These are phyloP conservation scores for Ceryle rudis DNA, from an alignment of 2,797 vertebrate genomes.

Conservation along the genomic window DNA sequence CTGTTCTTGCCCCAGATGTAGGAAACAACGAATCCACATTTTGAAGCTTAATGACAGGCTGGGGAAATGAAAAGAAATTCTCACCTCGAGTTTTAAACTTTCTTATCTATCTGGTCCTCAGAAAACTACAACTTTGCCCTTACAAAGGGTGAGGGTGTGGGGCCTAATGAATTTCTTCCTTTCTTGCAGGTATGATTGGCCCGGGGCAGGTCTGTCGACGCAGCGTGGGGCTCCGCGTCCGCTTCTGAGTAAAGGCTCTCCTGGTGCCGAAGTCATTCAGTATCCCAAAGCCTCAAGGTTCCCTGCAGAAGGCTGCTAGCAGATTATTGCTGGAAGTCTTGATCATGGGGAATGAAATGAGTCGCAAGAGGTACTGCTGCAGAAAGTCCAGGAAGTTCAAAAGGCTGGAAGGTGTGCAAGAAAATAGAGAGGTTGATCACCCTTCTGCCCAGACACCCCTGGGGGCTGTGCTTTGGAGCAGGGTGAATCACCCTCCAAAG, in stretches of 20 bases:
- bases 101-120: neutral
- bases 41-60: neutral
- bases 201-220: neutral
- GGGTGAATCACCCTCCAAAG: accelerated
- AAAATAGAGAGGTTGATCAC: accelerated
- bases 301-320: neutral
- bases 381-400: neutral
- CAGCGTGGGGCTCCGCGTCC: neutral
- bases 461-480: neutral
- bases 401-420: neutral
- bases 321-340: accelerated
- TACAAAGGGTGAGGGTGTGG: neutral
- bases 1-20: neutral
- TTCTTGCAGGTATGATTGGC: neutral
- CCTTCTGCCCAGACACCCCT: neutral
- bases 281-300: neutral
- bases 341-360: constrained; percentile 15
- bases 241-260: neutral
- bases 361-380: neutral
- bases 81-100: neutral
- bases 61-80: neutral
- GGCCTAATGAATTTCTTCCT: neutral
- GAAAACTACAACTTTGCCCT: neutral
- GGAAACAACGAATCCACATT: accelerated
- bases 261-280: accelerated